Evolutionary conservation across 1,140 invertebrate genomes (phyloP).

Genomic region (Ylistrum balloti): DNA sequence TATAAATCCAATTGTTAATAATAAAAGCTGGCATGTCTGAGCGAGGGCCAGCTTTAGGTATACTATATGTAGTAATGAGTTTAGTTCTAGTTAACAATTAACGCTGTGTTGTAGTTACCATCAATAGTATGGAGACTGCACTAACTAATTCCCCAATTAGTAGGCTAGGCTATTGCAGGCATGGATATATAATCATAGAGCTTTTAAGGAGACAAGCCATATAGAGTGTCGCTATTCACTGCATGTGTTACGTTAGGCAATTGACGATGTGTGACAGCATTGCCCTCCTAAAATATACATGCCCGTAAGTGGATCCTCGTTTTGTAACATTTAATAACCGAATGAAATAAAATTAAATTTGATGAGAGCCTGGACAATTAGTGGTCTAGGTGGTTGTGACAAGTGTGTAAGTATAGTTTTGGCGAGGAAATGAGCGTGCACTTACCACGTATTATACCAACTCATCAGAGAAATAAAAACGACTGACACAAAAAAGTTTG

Average conservation of each 20-base stretch:
- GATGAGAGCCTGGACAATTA: not conserved
- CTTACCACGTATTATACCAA: not conserved
- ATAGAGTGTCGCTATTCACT: not conserved
- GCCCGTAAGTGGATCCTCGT: constrained; percentile 21
- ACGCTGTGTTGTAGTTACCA: not conserved
- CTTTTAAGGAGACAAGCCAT: not conserved
- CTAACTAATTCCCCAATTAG: constrained; percentile 21
- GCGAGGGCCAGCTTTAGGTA: not conserved
- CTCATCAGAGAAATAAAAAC: not conserved
- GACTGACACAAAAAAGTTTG: not conserved
- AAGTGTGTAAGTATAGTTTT: not conserved
- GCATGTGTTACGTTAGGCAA: not conserved
- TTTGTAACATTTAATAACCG: constrained; percentile 23
- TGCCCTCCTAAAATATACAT: constrained; percentile 1
- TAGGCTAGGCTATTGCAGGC: not conserved
- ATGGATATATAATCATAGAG: not conserved
- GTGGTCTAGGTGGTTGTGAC: constrained; percentile 4
- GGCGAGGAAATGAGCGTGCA: not conserved
- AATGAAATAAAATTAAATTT: constrained; percentile 41
- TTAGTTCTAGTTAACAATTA: not conserved
- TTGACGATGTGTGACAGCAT: not conserved
- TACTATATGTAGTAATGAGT: not conserved
- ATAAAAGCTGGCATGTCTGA: not conserved
- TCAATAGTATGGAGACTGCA: not conserved
- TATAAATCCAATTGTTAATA: not conserved